These are phyloP conservation scores for Lasioglossum albipes DNA, from an alignment of 1,140 invertebrate genomes.

Conservation along the genomic window DNA sequence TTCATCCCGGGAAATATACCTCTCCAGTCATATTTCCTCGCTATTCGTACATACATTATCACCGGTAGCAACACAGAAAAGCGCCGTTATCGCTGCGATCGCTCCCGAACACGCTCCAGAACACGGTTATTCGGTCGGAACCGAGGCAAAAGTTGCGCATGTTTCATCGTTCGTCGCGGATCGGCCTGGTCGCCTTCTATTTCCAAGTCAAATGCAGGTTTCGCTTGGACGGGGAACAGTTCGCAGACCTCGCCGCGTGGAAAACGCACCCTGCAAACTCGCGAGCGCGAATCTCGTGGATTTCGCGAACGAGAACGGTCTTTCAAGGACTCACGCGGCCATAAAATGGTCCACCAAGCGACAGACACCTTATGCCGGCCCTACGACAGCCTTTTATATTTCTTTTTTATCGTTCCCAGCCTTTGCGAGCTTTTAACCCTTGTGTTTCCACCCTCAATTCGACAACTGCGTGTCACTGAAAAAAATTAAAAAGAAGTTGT, in stretches of 20 bases:
- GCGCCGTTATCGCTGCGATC: neutral
- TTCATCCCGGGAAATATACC: neutral
- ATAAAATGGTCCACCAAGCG: too few relatives aligned
- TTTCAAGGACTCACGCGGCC: constrained; percentile 44
- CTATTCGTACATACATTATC: neutral
- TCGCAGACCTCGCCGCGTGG: neutral
- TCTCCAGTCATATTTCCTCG: neutral
- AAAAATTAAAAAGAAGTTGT: too few relatives aligned
- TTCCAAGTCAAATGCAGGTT: constrained; percentile 18
- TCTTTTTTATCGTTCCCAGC: too few relatives aligned
- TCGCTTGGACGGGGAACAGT: too few relatives aligned
- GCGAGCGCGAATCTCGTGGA: neutral
- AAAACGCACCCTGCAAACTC: neutral
- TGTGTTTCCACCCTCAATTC: too few relatives aligned
- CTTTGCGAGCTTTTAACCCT: too few relatives aligned
- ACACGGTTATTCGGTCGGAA: neutral
- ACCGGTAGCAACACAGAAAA: neutral
- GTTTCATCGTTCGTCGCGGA: constrained; percentile 15
- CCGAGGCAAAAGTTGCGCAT: constrained; percentile 4
- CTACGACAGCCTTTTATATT: too few relatives aligned
- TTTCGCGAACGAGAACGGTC: constrained; percentile 13
- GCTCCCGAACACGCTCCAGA: neutral
- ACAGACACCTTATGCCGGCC: too few relatives aligned
- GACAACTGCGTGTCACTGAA: too few relatives aligned
- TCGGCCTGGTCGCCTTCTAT: neutral